Conservation (phyloP, 1,140 invertebrate species). For the Portunus trituberculatus region DNA sequence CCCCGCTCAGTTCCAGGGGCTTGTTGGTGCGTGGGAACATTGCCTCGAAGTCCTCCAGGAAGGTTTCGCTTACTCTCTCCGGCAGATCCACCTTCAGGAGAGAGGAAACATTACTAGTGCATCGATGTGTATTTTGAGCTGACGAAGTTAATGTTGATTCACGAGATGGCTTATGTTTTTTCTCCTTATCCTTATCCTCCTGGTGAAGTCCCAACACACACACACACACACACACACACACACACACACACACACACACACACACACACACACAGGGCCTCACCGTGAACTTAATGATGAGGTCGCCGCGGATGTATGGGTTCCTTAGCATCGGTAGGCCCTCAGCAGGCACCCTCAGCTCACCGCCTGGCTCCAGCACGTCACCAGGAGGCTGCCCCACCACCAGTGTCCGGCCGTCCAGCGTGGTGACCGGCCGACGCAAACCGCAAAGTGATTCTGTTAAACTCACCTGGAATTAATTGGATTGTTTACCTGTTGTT, state of each 20-base stretch:
- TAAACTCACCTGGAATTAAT: constrained; percentile 77
- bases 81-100: constrained; percentile 90
- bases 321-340: constrained; percentile 86
- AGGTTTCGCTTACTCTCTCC: constrained; percentile 86
- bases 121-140: too few relatives aligned
- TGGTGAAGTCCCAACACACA: not conserved
- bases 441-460: constrained; percentile 85
- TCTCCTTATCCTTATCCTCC: too few relatives aligned
- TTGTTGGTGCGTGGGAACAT: constrained; percentile 85
- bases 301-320: constrained; percentile 90
- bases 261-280: constrained; percentile 78
- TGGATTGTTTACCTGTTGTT: not conserved
- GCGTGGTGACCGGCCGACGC: constrained; percentile 82
- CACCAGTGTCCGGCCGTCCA: constrained; percentile 83
- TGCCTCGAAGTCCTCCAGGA: constrained; percentile 89
- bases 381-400: constrained; percentile 80
- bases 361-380: constrained; percentile 80
- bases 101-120: too few relatives aligned
- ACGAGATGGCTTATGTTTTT: too few relatives aligned
- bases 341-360: constrained; percentile 82
- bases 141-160: too few relatives aligned
- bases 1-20: constrained; percentile 37
- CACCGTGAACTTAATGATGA: constrained; percentile 94
- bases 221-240: constrained; percentile 41
- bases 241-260: constrained; percentile 32